Conservation (phyloP, 1,140 invertebrate genomes). For the Pachyrhynchus sulphureomaculatus region DNA sequence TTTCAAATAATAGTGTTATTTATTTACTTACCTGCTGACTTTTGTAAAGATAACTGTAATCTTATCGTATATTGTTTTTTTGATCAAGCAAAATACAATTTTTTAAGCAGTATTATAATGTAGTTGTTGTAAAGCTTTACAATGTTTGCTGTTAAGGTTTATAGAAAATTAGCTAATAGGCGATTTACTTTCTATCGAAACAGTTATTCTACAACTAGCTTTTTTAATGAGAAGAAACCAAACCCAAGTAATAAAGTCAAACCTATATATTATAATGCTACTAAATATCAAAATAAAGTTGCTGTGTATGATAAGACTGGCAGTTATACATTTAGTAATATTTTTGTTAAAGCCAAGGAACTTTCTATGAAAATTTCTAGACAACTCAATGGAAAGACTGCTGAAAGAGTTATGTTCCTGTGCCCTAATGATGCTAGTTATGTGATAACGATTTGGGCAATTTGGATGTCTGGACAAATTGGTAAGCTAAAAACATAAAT, state of each 20-base stretch:
- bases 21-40: too few relatives aligned
- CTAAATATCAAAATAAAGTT: conserved; percentile 62
- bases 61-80: too few relatives aligned
- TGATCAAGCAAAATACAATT: too few relatives aligned
- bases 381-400: conserved; percentile 57
- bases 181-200: too few relatives aligned
- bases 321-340: conserved; percentile 64
- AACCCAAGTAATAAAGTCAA: background rate
- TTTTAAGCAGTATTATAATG: background rate
- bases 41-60: too few relatives aligned
- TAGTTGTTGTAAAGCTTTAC: background rate
- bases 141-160: background rate
- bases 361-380: conserved; percentile 58
- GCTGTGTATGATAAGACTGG: conserved; percentile 65
- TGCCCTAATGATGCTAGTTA: conserved; percentile 79
- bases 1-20: too few relatives aligned
- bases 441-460: conserved; percentile 79
- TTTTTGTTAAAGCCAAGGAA: conserved; percentile 59
- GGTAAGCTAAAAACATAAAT: conserved; percentile 55
- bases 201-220: background rate
- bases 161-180: background rate
- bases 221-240: background rate
- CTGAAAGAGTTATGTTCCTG: conserved; percentile 72
- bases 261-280: conserved; percentile 60
- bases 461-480: conserved; percentile 84